Base-by-base conservation (phyloP, 2,888 invertebrate species). In the Eledona agricola region DNA sequence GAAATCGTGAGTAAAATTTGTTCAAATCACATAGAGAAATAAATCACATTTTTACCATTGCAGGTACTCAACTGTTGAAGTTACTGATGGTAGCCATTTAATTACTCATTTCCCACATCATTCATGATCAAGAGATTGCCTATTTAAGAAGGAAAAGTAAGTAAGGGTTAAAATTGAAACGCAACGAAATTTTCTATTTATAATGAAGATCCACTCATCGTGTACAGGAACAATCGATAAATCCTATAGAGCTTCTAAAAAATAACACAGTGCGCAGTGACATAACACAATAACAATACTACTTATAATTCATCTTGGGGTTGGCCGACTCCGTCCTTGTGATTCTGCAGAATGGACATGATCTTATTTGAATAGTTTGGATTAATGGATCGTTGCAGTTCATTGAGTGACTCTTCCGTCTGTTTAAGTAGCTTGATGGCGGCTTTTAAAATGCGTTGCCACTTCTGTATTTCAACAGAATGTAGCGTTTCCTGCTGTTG, bases 401-500 rank as follows among this genome's bases (percentile, higher is more conserved):
- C 87, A 57, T 82, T 84, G 65, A 91, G 78, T 47, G 89, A 87
- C 73, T 86, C 86, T 78, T 91, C 90, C 58, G 90, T 90, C 89
- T 90, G 87, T 76, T 84, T 82, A 59, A 91, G 80, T 59, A 89
- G 81, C 60, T 83, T 78, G 57, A 89, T 84, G 47, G 90, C 86
- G 57, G 83, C 81, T 72, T 86, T 84, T 47, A 91, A 80, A 62
- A 89, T 85, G 67, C 81, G 81, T 64, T 90, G 84, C 94, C 94
- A 95, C 69, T 88, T 88, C 57, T 84, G 83, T 75, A 93, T 81
- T 80, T 94, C 91, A 16, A 85, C 81, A 53, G 89, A 85, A 77
- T 93, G 93, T 29, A 91, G 80, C 47, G 83, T 80, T 75, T 92
- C 86, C 79, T 94, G 93, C 60, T 88, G 85, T 70, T 88, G 88